Evolutionary conservation across 2,113 vertebrate genomes (phyloP).

Genomic region (Lichenostomus cassidix): DNA sequence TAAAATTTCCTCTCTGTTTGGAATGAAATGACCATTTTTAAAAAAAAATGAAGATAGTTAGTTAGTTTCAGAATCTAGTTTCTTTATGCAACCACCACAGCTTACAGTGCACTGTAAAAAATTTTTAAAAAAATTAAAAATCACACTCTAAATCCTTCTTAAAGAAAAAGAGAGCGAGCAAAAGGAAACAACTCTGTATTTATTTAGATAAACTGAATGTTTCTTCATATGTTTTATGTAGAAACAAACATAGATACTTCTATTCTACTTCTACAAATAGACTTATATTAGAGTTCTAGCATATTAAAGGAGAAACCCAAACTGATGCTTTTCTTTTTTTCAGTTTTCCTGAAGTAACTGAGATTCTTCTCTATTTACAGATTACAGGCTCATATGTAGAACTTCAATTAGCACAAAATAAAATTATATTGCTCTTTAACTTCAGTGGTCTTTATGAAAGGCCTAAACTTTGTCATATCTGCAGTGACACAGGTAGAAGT

Average conservation of each 20-base stretch:
- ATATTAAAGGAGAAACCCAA: neutral
- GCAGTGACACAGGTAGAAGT: neutral
- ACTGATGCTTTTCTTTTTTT: neutral
- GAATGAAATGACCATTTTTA: neutral
- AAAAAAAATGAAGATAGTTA: neutral
- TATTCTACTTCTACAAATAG: neutral
- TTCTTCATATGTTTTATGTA: neutral
- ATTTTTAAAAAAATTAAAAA: neutral
- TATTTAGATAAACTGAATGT: neutral
- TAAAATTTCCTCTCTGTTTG: neutral
- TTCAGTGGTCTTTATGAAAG: neutral
- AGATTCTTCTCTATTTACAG: neutral
- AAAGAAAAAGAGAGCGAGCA: neutral
- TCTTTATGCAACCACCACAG: neutral
- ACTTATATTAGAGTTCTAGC: neutral
- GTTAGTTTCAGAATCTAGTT: neutral
- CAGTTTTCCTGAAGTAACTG: neutral
- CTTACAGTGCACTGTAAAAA: neutral
- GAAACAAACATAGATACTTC: neutral
- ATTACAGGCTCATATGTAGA: neutral
- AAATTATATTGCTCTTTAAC: neutral
- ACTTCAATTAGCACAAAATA: neutral
- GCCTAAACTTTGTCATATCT: neutral
- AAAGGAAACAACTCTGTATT: neutral
- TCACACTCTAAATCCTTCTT: neutral